Base-by-base conservation (phyloP, 2,888 invertebrate species). In the Biston betularia region DNA sequence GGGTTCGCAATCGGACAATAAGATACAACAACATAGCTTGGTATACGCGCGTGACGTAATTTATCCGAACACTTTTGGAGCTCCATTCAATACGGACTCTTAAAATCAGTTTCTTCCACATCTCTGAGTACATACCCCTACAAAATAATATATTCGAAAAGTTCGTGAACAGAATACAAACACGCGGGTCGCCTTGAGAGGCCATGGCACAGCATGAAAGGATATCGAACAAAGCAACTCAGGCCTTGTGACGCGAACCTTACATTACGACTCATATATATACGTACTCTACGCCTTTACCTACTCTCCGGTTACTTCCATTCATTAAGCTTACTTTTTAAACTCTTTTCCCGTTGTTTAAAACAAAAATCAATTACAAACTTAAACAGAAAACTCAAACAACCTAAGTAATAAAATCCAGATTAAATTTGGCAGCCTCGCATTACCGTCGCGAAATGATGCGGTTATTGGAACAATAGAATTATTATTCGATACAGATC, bases 131-230 rank as follows among this genome's bases (percentile, higher is more conserved):
- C 84, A 80, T 81, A 78, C 81, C 81, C 85, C 82, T 81, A 83
- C 83, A 81, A 86, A 88, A 90, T 92, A 92, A 92, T 89, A 88
- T 90, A 92, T 91, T 89, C 90, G 81, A 79, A 85, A 87, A 87
- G 87, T 90, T 89, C 90, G 91, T 89, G 91, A 87, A 89, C 89
- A 83, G 89, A 91, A 92, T 91, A 91, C 87, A 89, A 91, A 92
- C 87, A 89, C 79, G 70, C 76, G 86, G 84, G 83, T 78, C 81
- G 86, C 68, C 77, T 86, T 82, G 81, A 88, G 86, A 84, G 84
- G 83, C 82, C 80, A 81, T 78, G 83, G 84, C 84, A 83, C 75
- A 82, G 84, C 79, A 85, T 87, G 84, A 87, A 88, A 86, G 83
- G 82, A 83, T 74, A 78, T 79, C 79, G 80, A 88, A 89, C 87